Base-by-base conservation (phyloP, 1,140 invertebrate species). In the Orchesella cincta region DNA sequence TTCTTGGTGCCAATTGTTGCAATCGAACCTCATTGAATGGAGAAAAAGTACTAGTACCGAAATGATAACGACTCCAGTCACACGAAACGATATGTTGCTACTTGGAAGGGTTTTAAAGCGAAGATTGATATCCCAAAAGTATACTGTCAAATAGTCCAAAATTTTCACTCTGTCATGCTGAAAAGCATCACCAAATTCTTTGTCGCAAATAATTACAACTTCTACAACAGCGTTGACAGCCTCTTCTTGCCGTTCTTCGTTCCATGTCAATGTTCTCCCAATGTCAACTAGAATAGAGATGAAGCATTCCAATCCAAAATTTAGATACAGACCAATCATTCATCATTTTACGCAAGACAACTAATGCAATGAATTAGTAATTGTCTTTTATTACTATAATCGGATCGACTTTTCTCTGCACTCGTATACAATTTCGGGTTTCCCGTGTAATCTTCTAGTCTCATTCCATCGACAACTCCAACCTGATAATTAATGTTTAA, bases 71-170 rank as follows among this genome's bases (percentile, higher is more conserved):
- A 76, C 29, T 28, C 36, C 70, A 23, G 74, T 77, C 12, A 77
- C 33, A 3, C 35, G 35, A 8, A 77, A 77, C 2, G 71, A 73
- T 1, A 77, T n/a, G 33, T 52, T 31, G 31, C 51, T 34, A 46
- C 76, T 77, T 2, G 70, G 39, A 12, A 77, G 36, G 23, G 76
- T 29, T 39, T 73, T 73, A 29, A 12, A 76, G 71, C 67, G 51
- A n/a, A 51, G 26, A 29, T 71, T 76, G 1, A 76, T 29, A 72
- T 76, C 76, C 39, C 51, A 77, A 31, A 77, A 72, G 71, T 73
- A 77, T 1, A 77, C 71, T 1, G 51, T 57, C 36, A 3, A 62
- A 35, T 77, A 77, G 26, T 77, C 51, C 35, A 77, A 54, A 46
- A 77, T 77, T 31, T 46, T 12, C 18, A 23, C 2, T 2, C 28